Base-by-base conservation (phyloP, 92 coral and sea anemone species). In the Phenganax subtilis region DNA sequence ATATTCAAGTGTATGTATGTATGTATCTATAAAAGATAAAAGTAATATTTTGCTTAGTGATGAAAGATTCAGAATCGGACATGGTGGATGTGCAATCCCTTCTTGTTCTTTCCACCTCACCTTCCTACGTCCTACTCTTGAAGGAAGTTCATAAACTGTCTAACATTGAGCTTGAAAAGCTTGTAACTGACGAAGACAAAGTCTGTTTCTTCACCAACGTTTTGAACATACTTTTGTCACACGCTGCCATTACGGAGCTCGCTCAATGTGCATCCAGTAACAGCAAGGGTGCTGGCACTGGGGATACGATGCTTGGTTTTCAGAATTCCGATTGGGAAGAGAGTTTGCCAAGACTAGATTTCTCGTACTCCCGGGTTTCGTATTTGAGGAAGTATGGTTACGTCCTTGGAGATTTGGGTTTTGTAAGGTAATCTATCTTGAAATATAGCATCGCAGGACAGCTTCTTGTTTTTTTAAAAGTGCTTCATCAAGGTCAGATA, bases 371-470 rank as follows among this genome's bases (percentile, higher is more conserved):
- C 54, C 73, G 83, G 8, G 65, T 73, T 1, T 63, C 74, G 25
- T 79, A 63, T 79, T 79, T 96, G 64, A 96, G 92, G 85, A 91
- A 86, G 74, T 90, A 96, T 73, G 88, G 91, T 64, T 96, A 96
- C 83, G 76, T 80, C 60, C 86, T 94, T 27, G 98, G 98, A 53
- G 92, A 94, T 57, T 84, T 94, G 9, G 99, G 99, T 10, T 86
- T 86, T 37, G 86, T 88, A 29, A 96, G 99, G 99, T 96, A 9
- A 7, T 81, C 30, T 16, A 37, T 37, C 47, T 37, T 37, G 47
- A 37, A 37, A 37, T 37, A 37, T 37, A 37, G 47, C 47, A 37
- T 37, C 47, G 47, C 47, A 37, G 47, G 47, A 37, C 47, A 37
- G 5, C 5, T 37, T 37, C 47, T 37, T 37, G 47, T 37, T 37